phyloP scores from a whole-genome alignment of 37 sponge, comb jelly and placozoan species.

The Spongilla lacustris region DNA sequence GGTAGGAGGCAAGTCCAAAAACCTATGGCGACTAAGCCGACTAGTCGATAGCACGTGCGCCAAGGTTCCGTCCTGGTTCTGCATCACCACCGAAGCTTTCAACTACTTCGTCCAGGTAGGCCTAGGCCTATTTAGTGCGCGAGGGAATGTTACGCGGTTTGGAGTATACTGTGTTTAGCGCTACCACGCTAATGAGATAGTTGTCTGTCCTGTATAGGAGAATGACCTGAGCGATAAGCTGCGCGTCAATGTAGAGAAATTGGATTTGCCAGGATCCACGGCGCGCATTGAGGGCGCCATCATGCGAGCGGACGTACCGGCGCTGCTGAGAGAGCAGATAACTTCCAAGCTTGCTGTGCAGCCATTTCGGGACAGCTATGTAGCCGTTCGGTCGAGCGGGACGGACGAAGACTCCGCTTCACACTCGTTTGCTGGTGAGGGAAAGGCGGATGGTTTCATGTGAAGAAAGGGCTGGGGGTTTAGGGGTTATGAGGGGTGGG shows the following conservation, averaged over 20 bases:
- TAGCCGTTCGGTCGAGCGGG: constrained; percentile 90
- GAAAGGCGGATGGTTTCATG: too few relatives aligned
- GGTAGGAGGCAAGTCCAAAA: constrained; percentile 81
- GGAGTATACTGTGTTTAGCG: too few relatives aligned
- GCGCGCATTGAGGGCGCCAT: constrained; percentile 25
- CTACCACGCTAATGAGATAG: not conserved
- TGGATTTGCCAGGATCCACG: constrained; percentile 47
- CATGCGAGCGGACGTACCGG: constrained; percentile 30
- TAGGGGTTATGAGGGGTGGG: too few relatives aligned
- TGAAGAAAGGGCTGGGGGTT: not conserved
- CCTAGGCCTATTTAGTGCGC: not conserved
- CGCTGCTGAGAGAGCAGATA: constrained; percentile 37
- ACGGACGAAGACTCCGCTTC: constrained; percentile 89
- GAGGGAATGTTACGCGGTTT: not conserved
- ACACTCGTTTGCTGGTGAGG: constrained; percentile 86
- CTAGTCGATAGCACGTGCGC: constrained; percentile 2
- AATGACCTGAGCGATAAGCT: constrained; percentile 44
- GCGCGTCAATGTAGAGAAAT: constrained; percentile 11
- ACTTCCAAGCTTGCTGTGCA: constrained; percentile 2
- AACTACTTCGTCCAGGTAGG: constrained; percentile 55
- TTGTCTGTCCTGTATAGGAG: constrained; percentile 18
- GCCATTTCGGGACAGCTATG: constrained; percentile 49
- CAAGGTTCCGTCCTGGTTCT: constrained; percentile 81
- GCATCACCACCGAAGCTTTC: constrained; percentile 73
- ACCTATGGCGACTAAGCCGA: constrained; percentile 72